Conservation (phyloP, 2,113 vertebrate genomes). For the Cryptomyrus ogoouensis region DNA sequence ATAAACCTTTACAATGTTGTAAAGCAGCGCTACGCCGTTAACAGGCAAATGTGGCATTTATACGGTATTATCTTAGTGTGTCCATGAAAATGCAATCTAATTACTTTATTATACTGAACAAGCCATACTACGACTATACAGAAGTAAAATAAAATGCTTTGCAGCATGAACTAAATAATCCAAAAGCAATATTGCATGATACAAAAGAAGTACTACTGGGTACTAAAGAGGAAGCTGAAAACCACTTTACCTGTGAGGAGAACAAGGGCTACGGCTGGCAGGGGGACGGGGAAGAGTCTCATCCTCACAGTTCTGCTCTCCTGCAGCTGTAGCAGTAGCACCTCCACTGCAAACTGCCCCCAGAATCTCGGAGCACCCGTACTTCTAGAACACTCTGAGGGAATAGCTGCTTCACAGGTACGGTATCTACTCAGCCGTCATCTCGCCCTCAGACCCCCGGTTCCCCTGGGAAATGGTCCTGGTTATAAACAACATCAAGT, state of each 20-base stretch:
- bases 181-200: neutral
- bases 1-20: neutral
- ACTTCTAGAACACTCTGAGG: neutral
- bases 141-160: neutral
- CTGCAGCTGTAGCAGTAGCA: neutral
- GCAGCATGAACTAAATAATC: neutral
- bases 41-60: neutral
- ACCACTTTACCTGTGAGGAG: conserved; percentile 54
- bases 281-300: conserved; percentile 17
- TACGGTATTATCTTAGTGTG: neutral
- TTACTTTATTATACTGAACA: neutral
- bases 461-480: neutral
- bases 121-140: neutral
- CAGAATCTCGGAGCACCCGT: conserved; percentile 33
- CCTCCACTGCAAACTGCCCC: neutral
- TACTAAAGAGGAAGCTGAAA: neutral
- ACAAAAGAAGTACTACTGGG: neutral
- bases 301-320: conserved; percentile 36
- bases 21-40: neutral
- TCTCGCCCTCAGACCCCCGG: conserved; percentile 28
- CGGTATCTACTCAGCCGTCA: conserved; percentile 42
- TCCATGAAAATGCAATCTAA: neutral
- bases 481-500: neutral
- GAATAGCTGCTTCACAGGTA: conserved; percentile 48
- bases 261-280: conserved; percentile 34